These are phyloP conservation scores for Megalops cyprinoides DNA, from an alignment of 2,797 vertebrate genomes.

Conservation along the genomic window DNA sequence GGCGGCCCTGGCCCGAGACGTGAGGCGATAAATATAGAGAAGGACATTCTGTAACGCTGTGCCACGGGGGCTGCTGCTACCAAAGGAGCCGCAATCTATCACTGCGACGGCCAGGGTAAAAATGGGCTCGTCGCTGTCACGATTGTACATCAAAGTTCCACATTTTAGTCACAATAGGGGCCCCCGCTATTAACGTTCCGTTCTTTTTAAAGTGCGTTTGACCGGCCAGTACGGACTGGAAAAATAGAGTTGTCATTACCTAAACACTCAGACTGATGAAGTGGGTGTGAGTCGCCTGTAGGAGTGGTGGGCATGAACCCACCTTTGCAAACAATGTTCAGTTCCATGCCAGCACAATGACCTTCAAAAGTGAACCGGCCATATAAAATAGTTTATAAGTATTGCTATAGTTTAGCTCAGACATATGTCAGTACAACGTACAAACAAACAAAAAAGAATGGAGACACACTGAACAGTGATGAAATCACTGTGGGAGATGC, in stretches of 20 bases:
- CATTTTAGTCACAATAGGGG: not conserved
- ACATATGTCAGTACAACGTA: not conserved
- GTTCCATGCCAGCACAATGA: not conserved
- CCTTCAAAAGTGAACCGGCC: not conserved
- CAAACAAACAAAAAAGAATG: not conserved
- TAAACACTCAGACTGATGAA: not conserved
- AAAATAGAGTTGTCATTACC: not conserved
- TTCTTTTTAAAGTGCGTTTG: too few species aligned
- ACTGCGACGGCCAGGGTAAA: not conserved
- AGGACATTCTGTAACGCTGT: not conserved
- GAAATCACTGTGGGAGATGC: not conserved
- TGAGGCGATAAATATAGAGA: not conserved
- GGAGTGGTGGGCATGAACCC: not conserved
- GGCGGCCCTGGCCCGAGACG: not conserved
- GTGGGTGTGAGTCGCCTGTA: not conserved
- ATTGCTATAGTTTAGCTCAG: too few species aligned
- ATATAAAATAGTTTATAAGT: not conserved
- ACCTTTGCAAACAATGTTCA: too few species aligned
- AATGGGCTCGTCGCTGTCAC: not conserved
- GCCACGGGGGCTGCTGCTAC: too few species aligned
- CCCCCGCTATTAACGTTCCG: not conserved
- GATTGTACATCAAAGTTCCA: not conserved
- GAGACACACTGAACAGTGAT: not conserved
- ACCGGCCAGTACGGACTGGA: not conserved
- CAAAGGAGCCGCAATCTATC: not conserved